Percentiles rank a stretch among this genome's conserved stretches.
Evolutionary conservation across 2,888 invertebrate species (phyloP).

Genomic region (Rhopalosiphum nymphaeae): DNA sequence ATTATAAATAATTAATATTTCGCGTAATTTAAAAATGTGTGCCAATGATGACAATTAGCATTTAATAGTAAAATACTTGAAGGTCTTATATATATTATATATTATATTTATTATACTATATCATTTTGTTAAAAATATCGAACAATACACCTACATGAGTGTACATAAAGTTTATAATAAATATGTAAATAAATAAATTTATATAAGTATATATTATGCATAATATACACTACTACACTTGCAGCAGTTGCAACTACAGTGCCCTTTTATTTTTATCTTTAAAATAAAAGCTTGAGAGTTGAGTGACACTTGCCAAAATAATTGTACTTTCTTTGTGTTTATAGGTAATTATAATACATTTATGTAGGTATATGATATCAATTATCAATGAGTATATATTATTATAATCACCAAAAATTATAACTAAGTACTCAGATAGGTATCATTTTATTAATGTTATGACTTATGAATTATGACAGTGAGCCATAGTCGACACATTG

Average conservation of each 20-base stretch:
- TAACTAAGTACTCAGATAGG: background rate
- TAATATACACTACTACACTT: background rate
- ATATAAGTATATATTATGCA: background rate
- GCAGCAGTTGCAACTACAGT: background rate
- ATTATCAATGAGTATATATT: background rate
- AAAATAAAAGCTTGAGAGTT: background rate
- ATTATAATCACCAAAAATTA: constrained; percentile 40
- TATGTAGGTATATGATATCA: background rate
- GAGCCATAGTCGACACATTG: constrained; percentile 18
- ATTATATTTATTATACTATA: background rate
- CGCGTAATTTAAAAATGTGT: background rate
- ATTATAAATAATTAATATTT: background rate
- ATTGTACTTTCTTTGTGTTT: background rate
- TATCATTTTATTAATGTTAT: constrained; percentile 27
- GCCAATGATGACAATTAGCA: background rate
- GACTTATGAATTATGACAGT: constrained; percentile 8
- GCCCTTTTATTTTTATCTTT: background rate
- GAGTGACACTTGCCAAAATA: background rate
- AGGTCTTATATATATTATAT: background rate
- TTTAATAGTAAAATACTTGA: background rate
- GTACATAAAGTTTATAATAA: background rate
- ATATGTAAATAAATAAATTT: background rate
- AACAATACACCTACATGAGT: background rate
- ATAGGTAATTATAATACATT: background rate
- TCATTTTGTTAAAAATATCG: background rate